Evolutionary conservation across 2,113 vertebrate genomes (phyloP), one percentile per base, ranked within the genome.

Genomic region (Tachuris rubrigastra): DNA sequence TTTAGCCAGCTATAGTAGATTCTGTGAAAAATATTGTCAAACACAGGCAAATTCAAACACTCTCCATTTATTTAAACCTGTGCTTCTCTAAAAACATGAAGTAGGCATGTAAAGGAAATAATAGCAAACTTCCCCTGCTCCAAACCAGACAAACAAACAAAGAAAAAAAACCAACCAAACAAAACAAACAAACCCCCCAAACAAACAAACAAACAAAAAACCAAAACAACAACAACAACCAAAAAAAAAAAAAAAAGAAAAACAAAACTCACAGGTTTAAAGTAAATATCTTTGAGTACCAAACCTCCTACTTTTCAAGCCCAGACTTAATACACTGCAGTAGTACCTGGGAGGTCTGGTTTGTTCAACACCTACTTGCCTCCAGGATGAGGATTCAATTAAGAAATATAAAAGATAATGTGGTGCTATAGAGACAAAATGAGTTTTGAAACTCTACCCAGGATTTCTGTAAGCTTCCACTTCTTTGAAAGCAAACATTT

Each of bases 331-430:
- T 85, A 85, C 35, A 22, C 20, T 94, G 62, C 33, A 75, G 37
- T 66, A 89, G n/a, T 84, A 95, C 76, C 86, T 95, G 49, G 71
- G 77, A 93, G 79, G 78, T 96, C 79, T 91, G 33, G 63, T 82
- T 87, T 5, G 1, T 87, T 95, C 77, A 83, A 71, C 47, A 79
- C 35, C 84, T 93, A 62, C 53, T 59, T 95, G 82, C 76, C 91
- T 94, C 74, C 72, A 75, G 77, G 89, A 94, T 84, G 69, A 93
- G 59, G 75, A 92, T 95, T 92, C 86, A 93, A 89, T 89, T 95
- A 94, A 89, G 74, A 92, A 96, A 93, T 93, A 93, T 62, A 88
- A 87, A 93, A 92, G 93, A 93, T 93, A 89, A 88, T 95, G 56
- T 59, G 71, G 49, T 93, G 55, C 73, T 91, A 77, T 55, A 85